Conservation (phyloP, 2,888 invertebrate species). For the Diarsia mendica region DNA sequence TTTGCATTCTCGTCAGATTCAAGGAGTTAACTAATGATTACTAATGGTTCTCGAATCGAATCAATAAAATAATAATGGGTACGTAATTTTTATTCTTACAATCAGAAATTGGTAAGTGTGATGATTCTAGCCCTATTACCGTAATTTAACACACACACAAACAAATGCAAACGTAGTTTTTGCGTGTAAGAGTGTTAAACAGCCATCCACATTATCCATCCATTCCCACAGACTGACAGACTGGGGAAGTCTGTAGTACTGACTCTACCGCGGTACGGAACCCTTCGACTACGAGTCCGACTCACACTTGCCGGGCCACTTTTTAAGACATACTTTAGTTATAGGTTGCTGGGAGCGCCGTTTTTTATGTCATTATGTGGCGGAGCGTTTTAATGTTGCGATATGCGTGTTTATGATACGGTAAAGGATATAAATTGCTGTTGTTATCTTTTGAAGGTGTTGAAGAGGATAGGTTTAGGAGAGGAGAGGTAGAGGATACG, state of each 20-base stretch:
- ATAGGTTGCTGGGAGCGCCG: constrained; percentile 18
- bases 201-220: not conserved
- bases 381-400: constrained; percentile 18
- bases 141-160: too few relatives aligned
- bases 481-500: too few relatives aligned
- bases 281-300: too few relatives aligned
- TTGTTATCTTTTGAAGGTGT: constrained; percentile 7
- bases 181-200: not conserved
- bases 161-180: too few relatives aligned
- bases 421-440: constrained; percentile 15
- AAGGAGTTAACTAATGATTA: too few relatives aligned
- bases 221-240: not conserved
- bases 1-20: too few relatives aligned
- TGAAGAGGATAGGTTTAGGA: not conserved
- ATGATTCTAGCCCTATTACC: too few relatives aligned
- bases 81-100: too few relatives aligned
- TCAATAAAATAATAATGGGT: too few relatives aligned
- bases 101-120: too few relatives aligned
- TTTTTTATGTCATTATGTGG: constrained; percentile 43
- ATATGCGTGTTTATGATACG: constrained; percentile 33
- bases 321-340: constrained; percentile 42
- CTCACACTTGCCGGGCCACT: not conserved
- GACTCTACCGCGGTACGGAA: not conserved
- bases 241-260: too few relatives aligned
- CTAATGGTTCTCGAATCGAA: too few relatives aligned